These are phyloP conservation scores for Neopelma chrysocephalum DNA, from an alignment of 2,797 vertebrate species.

Conservation along the genomic window DNA sequence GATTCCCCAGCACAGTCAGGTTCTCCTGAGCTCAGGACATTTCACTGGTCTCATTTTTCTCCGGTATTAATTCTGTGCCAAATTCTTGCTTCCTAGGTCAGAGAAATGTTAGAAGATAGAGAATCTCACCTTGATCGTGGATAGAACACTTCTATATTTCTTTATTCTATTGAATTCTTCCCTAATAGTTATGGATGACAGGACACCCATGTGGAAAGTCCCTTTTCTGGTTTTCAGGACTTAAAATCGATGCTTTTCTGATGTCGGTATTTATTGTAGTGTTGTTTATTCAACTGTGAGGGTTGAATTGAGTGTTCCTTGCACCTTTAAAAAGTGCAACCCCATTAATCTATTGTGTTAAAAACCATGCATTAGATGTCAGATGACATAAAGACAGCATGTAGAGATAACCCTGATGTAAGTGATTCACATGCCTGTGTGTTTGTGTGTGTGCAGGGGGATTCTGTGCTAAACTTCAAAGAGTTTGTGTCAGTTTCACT, in stretches of 20 bases:
- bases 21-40: background rate
- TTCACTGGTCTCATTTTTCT: background rate
- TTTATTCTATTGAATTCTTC: background rate
- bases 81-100: background rate
- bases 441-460: rapidly evolving
- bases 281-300: no score
- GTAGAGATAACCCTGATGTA: background rate
- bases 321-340: background rate
- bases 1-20: background rate
- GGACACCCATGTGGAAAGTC: background rate
- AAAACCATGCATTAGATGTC: constrained; percentile 8
- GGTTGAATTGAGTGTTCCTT: background rate
- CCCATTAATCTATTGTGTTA: background rate
- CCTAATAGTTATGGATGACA: background rate
- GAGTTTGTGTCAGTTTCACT: background rate
- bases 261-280: no score
- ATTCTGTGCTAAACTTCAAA: background rate
- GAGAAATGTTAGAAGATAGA: background rate
- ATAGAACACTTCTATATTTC: background rate
- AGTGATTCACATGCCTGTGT: background rate
- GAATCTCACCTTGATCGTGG: background rate
- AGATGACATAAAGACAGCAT: background rate
- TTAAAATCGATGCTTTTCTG: no score
- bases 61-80: background rate
- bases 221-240: no score